Percentiles rank a stretch among this genome's conserved stretches.
phyloP scores from a whole-genome alignment of 2,797 vertebrate species.

The Intellagama lesueurii region DNA sequence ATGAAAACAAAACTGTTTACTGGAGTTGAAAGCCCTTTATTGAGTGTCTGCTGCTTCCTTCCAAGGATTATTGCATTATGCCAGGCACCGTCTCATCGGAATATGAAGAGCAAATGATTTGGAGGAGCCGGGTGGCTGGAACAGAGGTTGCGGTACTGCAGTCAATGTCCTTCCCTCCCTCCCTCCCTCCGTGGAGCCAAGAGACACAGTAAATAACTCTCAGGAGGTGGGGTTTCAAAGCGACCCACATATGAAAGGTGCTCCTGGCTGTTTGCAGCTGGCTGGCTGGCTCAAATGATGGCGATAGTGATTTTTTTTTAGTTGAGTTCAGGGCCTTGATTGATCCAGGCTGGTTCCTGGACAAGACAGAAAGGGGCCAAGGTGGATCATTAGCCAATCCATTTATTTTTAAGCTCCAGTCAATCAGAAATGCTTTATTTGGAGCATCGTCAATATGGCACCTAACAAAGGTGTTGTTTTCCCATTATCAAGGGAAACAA shows the following conservation, averaged over 20 bases:
- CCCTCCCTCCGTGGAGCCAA: rapidly evolving
- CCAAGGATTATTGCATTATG: not conserved
- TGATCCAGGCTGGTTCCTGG: not conserved
- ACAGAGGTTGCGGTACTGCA: not conserved
- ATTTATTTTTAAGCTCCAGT: too few relatives aligned
- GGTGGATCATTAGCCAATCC: not conserved
- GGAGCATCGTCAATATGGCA: not conserved
- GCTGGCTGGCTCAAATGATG: not conserved
- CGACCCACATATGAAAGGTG: rapidly evolving
- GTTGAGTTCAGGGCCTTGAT: not conserved
- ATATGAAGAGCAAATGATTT: not conserved
- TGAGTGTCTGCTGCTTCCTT: not conserved
- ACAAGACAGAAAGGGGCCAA: not conserved
- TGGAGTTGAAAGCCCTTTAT: constrained; percentile 46
- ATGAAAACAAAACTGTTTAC: constrained; percentile 42
- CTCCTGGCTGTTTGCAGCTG: not conserved
- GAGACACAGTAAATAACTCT: rapidly evolving
- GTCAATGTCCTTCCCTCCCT: not conserved
- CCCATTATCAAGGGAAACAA: not conserved
- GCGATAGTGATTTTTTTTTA: not conserved
- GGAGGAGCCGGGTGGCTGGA: not conserved
- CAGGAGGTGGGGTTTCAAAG: not conserved
- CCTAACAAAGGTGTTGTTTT: not conserved
- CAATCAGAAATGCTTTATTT: too few relatives aligned
- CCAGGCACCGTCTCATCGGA: not conserved